Conservation (phyloP, 2,113 vertebrate species). For the Catharus minimus region DNA sequence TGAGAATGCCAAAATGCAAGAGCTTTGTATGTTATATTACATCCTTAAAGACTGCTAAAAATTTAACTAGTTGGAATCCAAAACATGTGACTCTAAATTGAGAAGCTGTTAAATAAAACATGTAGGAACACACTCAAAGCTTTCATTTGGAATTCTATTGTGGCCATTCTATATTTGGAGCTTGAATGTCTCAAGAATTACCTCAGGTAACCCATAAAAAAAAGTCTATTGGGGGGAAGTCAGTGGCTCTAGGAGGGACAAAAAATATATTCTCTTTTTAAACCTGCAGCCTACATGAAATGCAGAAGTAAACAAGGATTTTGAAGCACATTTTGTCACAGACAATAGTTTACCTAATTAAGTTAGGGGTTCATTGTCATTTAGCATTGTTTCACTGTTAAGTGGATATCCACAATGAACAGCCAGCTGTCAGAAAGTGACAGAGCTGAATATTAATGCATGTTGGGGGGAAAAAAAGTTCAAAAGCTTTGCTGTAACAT, state of each 20-base stretch:
- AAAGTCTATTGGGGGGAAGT: not conserved
- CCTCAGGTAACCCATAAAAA: not conserved
- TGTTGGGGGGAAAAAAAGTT: rapidly evolving
- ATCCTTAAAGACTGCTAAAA: constrained; percentile 34
- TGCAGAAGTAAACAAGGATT: not conserved
- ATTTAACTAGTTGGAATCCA: constrained; percentile 39
- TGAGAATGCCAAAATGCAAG: not conserved
- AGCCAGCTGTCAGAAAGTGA: not conserved
- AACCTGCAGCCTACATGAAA: not conserved
- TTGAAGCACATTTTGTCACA: not conserved
- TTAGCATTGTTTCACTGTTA: not conserved
- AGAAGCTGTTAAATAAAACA: constrained; percentile 62
- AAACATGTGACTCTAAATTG: constrained; percentile 38
- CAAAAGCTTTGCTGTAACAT: not conserved
- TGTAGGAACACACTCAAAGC: constrained; percentile 10
- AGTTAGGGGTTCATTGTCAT: not conserved
- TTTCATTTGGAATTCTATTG: constrained; percentile 21
- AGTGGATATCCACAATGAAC: not conserved
- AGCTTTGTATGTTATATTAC: not conserved
- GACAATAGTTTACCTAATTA: not conserved
- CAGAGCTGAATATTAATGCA: not conserved
- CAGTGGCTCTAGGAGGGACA: not conserved
- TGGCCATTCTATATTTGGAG: constrained; percentile 37
- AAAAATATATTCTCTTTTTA: not conserved
- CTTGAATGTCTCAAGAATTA: constrained; percentile 26